Conservation (phyloP, 2,113 vertebrate genomes). For the Hymenochirus boettgeri region DNA sequence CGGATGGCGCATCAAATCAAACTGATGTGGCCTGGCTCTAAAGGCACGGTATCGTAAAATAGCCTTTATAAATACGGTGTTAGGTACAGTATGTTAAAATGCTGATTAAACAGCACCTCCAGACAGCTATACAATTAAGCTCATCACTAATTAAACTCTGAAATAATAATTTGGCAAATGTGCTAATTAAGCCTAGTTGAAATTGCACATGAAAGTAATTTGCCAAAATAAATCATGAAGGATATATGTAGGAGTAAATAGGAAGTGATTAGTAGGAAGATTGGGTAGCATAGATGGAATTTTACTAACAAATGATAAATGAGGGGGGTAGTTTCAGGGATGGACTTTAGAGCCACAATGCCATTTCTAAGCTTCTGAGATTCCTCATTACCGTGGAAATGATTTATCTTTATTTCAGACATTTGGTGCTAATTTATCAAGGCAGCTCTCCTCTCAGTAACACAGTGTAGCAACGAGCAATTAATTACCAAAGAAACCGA, state of each 20-base stretch:
- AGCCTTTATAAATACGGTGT: no score
- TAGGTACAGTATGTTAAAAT: no score
- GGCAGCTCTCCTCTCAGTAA: not conserved
- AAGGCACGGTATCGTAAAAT: no score
- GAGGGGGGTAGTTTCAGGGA: not conserved
- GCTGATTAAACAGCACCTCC: no score
- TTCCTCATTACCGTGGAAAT: not conserved
- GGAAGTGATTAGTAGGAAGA: constrained; percentile 16
- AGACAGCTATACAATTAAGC: no score
- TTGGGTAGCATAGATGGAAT: not conserved
- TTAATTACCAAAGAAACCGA: no score
- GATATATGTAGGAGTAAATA: constrained; percentile 15
- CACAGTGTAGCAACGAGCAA: not conserved
- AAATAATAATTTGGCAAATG: constrained; percentile 23
- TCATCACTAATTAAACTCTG: constrained; percentile 22
- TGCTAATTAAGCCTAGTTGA: constrained; percentile 30
- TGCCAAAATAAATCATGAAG: constrained; percentile 18
- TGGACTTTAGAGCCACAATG: not conserved
- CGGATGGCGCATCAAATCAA: no score
- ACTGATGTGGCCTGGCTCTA: no score
- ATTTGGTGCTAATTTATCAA: not conserved
- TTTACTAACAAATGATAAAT: constrained; percentile 3
- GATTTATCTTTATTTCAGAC: not conserved
- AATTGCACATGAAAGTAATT: constrained; percentile 30
- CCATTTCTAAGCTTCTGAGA: not conserved